phyloP scores from a whole-genome alignment of 2,888 invertebrate species.

The Agonopterix heracliana region DNA sequence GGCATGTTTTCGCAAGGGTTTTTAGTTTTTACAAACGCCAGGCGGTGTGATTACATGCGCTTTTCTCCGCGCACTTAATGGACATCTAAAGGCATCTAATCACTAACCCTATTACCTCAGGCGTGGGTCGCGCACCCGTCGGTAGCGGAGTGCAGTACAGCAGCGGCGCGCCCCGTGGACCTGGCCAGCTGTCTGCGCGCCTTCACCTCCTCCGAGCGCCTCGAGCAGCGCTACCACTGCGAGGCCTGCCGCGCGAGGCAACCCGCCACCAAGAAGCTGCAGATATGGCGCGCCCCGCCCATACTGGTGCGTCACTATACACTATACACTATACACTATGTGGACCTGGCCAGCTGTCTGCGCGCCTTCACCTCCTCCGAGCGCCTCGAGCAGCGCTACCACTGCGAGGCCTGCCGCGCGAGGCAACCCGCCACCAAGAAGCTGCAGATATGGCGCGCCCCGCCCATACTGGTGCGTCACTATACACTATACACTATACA shows the following conservation, averaged over 20 bases:
- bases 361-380: constrained; percentile 93
- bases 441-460: constrained; percentile 93
- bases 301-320: constrained; percentile 78
- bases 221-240: constrained; percentile 92
- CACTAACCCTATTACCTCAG: constrained; percentile 52
- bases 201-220: constrained; percentile 90
- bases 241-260: constrained; percentile 88
- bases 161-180: constrained; percentile 89
- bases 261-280: constrained; percentile 92
- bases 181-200: constrained; percentile 90
- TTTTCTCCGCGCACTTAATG: not conserved
- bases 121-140: constrained; percentile 86
- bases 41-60: too few species aligned
- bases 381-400: constrained; percentile 89
- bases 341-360: constrained; percentile 89
- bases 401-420: constrained; percentile 88
- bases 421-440: constrained; percentile 92
- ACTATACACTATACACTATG: constrained; percentile 29
- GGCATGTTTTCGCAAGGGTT: too few species aligned
- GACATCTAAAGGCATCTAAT: not conserved
- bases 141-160: constrained; percentile 80
- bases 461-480: constrained; percentile 85
- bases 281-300: constrained; percentile 94
- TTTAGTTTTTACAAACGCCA: too few species aligned
- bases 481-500: too few species aligned